Base-by-base conservation (phyloP, 1,140 invertebrate genomes). In the Hypsibius dujardini region DNA sequence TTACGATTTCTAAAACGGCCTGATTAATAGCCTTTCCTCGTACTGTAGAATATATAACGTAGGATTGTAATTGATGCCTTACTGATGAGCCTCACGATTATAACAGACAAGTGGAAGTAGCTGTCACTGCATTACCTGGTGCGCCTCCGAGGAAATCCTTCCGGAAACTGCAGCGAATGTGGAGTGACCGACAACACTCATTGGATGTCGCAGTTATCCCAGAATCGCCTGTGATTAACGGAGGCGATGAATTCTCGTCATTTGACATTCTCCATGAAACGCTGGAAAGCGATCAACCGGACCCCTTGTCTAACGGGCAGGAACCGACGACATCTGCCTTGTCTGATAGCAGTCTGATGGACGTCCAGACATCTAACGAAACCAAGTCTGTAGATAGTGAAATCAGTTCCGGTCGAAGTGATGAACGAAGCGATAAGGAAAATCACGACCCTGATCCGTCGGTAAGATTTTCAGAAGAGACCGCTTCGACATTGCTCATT, bases 121-220 rank as follows among this genome's bases (percentile, higher is more conserved):
- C 7, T 56, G 7, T 56, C n/a, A 56, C n/a, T 56, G 7, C n/a
- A 56, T 56, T 56, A 56, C 50, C 7, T n/a, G 7, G 7, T 56
- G 7, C 50, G n/a, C 7, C n/a, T 56, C 50, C 50, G 50, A n/a
- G 7, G n/a, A n/a, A 56, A n/a, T 67, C 62, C 12, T 67, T 67
- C 62, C 62, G 42, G 62, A 15, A 12, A 7, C 42, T 67, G 3
- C 62, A 67, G 45, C 12, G 62, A 12, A 67, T 67, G 12, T 67
- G 62, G 62, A 67, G 3, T 67, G 12, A 42, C 3, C 62, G 62
- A 7, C 62, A 67, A 42, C 62, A 67, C 45, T 67, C 62, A 3
- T 3, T 67, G 12, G 62, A 67, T 42, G 12, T 12, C 50, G 50
- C 42, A 15, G 12, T 42, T 42, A 15, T 45, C 3, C 42, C 62